Evolutionary conservation across 2,113 vertebrate genomes (phyloP).

Genomic region (Sceloporus undulatus): DNA sequence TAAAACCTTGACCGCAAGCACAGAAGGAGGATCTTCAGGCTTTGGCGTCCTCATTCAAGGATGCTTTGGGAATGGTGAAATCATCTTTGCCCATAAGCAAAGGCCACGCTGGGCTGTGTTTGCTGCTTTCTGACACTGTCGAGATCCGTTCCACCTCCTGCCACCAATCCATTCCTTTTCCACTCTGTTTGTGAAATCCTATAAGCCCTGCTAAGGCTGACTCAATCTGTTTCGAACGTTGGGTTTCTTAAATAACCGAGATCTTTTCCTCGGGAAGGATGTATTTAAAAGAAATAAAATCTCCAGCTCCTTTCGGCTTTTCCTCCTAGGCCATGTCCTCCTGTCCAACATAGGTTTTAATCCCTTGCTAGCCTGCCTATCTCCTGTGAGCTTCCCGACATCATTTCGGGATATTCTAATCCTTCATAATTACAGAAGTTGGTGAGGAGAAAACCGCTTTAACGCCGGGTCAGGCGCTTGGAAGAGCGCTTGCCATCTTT

Average conservation of each 20-base stretch:
- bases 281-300: not conserved
- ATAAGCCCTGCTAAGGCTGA: not conserved
- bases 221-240: not conserved
- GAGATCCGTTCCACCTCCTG: too few species aligned
- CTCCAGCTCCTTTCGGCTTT: not conserved
- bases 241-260: constrained; percentile 15
- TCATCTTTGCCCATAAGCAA: too few species aligned
- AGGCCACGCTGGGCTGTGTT: not conserved
- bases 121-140: not conserved
- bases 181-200: not conserved
- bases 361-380: not conserved
- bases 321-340: not conserved
- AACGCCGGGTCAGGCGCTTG: not conserved
- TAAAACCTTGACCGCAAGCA: not conserved
- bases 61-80: not conserved
- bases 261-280: not conserved
- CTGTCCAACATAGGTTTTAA: not conserved
- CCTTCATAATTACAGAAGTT: constrained; percentile 22
- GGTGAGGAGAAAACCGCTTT: not conserved
- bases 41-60: not conserved
- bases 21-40: not conserved
- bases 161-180: not conserved
- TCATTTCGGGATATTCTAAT: not conserved
- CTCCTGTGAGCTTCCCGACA: not conserved
- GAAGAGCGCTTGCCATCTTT: not conserved